Conservation (phyloP, 2,888 invertebrate species). For the Dexiosoma caninum region DNA sequence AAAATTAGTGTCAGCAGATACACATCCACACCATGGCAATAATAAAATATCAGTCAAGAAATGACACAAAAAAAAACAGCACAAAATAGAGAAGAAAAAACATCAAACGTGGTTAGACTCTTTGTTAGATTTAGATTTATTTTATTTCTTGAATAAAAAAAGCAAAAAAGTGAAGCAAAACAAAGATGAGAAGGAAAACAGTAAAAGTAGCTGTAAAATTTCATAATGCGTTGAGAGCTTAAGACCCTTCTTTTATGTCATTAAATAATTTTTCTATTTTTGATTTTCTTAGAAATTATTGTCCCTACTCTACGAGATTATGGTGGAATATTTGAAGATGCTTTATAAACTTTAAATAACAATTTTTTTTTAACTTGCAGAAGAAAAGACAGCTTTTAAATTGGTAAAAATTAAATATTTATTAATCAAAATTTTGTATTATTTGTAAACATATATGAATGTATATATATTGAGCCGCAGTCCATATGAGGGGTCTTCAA, state of each 20-base stretch:
- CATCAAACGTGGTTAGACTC: constrained; percentile 18
- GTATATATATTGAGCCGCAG: background rate
- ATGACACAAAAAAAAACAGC: background rate
- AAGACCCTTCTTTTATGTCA: constrained; percentile 5
- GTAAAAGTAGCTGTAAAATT: constrained; percentile 46
- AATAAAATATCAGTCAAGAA: constrained; percentile 20
- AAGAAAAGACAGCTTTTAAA: too few relatives aligned
- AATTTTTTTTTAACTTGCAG: too few relatives aligned
- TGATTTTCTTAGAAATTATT: background rate
- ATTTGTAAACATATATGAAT: too few relatives aligned
- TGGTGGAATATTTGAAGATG: too few relatives aligned
- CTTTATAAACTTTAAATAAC: too few relatives aligned
- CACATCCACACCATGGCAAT: background rate
- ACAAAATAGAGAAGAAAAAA: background rate
- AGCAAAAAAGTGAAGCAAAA: background rate
- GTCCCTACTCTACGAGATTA: too few relatives aligned
- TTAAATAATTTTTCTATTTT: background rate
- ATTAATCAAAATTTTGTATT: too few relatives aligned
- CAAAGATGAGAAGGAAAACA: background rate
- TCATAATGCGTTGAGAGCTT: constrained; percentile 32
- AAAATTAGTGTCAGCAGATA: constrained; percentile 8
- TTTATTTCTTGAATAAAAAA: background rate
- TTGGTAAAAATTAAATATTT: too few relatives aligned
- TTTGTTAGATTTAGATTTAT: constrained; percentile 12
- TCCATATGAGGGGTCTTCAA: background rate